A percentile compares a stretch with the other conserved stretches of the same genome.
Conservation (phyloP, 2,113 vertebrate genomes). For the Zapornia atra region DNA sequence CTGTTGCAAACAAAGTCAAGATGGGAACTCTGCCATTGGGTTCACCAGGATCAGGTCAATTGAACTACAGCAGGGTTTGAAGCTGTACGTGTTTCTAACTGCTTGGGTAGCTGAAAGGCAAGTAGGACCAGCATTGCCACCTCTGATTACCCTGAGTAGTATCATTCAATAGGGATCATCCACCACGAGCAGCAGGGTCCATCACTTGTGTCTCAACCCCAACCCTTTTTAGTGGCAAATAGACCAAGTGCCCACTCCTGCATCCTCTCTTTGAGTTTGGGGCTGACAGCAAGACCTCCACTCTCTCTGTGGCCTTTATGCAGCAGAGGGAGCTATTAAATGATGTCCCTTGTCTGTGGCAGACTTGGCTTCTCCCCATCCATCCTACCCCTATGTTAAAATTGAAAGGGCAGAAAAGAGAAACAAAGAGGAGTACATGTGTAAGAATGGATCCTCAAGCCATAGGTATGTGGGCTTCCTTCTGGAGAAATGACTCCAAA, state of each 20-base stretch:
- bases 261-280: background rate
- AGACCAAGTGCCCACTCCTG: background rate
- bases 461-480: background rate
- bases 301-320: background rate
- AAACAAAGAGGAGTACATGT: background rate
- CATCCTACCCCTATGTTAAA: no score
- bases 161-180: background rate
- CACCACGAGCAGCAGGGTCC: background rate
- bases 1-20: background rate
- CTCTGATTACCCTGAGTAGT: background rate
- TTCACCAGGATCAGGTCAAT: background rate
- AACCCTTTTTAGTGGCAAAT: background rate
- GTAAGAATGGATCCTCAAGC: background rate
- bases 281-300: background rate
- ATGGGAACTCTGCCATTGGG: background rate
- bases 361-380: background rate
- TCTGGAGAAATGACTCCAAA: background rate
- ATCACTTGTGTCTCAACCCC: background rate
- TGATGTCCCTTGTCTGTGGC: background rate
- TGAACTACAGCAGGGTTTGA: background rate
- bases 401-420: background rate
- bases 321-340: background rate
- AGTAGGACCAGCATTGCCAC: background rate
- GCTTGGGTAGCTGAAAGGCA: background rate
- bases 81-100: background rate